Evolutionary conservation across 1,140 invertebrate genomes (phyloP).

Genomic region (Aphis gossypii): DNA sequence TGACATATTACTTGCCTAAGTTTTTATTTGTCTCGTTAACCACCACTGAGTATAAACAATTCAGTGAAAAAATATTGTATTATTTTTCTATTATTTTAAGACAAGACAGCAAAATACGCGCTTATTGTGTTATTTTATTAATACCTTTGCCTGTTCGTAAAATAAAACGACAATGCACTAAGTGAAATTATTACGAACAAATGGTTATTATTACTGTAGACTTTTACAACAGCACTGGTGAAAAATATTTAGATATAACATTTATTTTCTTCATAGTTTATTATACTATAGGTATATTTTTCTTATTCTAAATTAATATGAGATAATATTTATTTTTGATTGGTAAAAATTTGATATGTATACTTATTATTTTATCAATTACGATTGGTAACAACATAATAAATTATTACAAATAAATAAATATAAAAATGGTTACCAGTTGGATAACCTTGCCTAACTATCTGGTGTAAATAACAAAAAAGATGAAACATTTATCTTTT

Average conservation of each 20-base stretch:
- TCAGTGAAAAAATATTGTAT: background rate
- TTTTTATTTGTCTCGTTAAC: background rate
- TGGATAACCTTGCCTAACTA: background rate
- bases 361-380: background rate
- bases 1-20: background rate
- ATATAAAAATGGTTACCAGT: background rate
- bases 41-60: background rate
- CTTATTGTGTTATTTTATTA: background rate
- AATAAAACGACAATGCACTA: background rate
- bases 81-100: background rate
- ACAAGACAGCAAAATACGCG: background rate
- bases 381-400: background rate
- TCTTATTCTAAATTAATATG: too few relatives aligned
- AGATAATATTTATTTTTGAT: too few relatives aligned
- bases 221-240: background rate
- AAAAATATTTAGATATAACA: background rate
- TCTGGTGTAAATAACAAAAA: background rate
- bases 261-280: background rate
- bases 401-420: background rate
- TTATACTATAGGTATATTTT: background rate
- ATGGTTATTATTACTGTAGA: background rate
- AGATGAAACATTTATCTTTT: background rate
- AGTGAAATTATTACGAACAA: background rate
- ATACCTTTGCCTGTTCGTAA: background rate
- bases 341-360: background rate